Conservation (phyloP, 2,888 invertebrate genomes). For the Allolobophora icterica region DNA sequence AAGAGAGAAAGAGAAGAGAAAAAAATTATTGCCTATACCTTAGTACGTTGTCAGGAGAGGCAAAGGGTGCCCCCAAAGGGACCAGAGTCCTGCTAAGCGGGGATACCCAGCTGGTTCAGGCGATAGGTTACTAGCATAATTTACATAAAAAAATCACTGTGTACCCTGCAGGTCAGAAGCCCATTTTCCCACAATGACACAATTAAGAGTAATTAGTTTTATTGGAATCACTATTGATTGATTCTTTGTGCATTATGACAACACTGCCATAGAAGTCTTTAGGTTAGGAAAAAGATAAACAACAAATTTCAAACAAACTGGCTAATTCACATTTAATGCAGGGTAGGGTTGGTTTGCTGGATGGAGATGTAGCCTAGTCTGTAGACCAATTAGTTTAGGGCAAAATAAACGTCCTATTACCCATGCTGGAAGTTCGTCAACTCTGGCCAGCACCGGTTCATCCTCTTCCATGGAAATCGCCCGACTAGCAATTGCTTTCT, state of each 20-base stretch:
- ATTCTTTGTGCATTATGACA: background rate
- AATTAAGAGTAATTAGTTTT: background rate
- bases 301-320: background rate
- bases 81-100: no score
- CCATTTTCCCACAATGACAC: background rate
- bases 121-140: no score
- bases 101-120: no score
- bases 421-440: constrained; percentile 93
- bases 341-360: background rate
- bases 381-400: background rate
- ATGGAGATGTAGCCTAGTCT: background rate
- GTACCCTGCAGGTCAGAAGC: background rate
- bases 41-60: no score
- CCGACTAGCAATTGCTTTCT: constrained; percentile 77
- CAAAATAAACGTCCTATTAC: constrained; percentile 67
- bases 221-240: background rate
- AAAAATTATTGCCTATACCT: no score
- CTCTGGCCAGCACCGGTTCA: constrained; percentile 81
- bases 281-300: background rate
- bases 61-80: no score
- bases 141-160: background rate
- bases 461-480: constrained; percentile 69
- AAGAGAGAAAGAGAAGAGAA: no score
- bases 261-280: background rate
- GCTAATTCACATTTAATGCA: background rate